Base-by-base conservation (phyloP, 1,140 invertebrate species). In the Drosophila sturtevanti region DNA sequence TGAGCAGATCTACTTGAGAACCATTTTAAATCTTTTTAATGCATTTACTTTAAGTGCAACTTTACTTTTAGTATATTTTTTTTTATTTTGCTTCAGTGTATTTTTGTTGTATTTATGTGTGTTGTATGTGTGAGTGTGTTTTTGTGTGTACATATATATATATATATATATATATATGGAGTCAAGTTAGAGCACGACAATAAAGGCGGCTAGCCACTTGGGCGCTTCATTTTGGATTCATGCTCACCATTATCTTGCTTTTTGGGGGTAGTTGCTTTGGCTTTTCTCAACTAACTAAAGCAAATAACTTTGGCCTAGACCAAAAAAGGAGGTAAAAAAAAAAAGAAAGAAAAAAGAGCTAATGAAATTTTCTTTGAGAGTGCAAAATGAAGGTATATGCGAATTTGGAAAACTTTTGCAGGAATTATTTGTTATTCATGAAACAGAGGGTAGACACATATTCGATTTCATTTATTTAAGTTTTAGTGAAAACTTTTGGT, bases 141-240 rank as follows among this genome's bases (percentile, higher is more conserved):
- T 16, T 6, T 14, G n/a, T 41, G 1, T 41, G 4, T 41, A 1
- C 0, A n/a, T 37, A 1, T 37, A 12, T 37, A 12, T 37, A 12
- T 37, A n/a, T 27, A n/a, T 24, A 7, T 34, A 24, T n/a, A n/a
- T 35, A 10, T 18, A 11, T 37, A 21, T 10, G 35, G 18, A 5
- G n/a, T 14, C 16, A 12, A 4, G 68, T 37, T 16, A 1, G 11
- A 58, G 55, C 55, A 69, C 66, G 64, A 64, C 41, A 48, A 48
- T 48, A 77, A 73, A 73, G 72, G 63, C 76, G 73, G 68, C 44
- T 64, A 72, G 77, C 75, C 65, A 77, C 72, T 82, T 80, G 41
- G 41, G 74, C 63, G 77, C 74, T 84, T 85, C 81, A 85, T 85
- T 85, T 85, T 77, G 81, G 86, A 85, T 85, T 85, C 81, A 85